Base-by-base conservation (phyloP, 2,888 invertebrate species). In the Eupithecia pulchellata region DNA sequence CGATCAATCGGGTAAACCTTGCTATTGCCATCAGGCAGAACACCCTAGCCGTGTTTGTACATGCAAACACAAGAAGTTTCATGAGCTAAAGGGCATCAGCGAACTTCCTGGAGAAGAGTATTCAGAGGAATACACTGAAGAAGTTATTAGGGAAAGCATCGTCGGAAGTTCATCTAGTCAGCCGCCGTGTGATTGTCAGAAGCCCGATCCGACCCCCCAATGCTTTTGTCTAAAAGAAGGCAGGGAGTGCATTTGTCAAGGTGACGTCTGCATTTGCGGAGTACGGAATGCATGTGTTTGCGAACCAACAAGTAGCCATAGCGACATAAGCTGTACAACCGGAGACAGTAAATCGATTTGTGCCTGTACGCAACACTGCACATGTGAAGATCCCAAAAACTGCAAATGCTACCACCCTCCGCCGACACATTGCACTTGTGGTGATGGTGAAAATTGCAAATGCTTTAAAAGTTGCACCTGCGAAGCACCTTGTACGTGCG, bases 161-260 rank as follows among this genome's bases (percentile, higher is more conserved):
- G 47, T 47, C 20, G 34, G 9, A 61, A 60, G n/a, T 20, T 11
- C 58, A 32, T 60, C 32, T 1, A 32, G 32, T 60, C 72, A 79
- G 42, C 78, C 82, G 69, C 86, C 89, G 29, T 93, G 93, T 71
- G 78, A 77, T 36, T 93, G 93, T 68, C 93, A 93, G 77, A 80
- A 85, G 70, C 78, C 81, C 39, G 82, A 84, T 1, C 82, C 83
- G 14, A 20, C 52, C 4, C 52, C 52, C 13, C 52, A 25, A 52
- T 92, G 92, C 72, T 73, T 77, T 58, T 92, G 92, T 74, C 74
- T 79, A 17, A 90, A 86, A 82, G 90, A 86, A 82, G 90, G 87
- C 27, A 81, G 84, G 74, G 74, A 84, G 64, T 93, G 93, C 78
- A 84, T 78, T 47, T 92, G 92, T 73, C 76, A 77, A 27, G 64